These are phyloP conservation scores for Xenopus laevis DNA, from an alignment of 2,113 vertebrate genomes.

Conservation along the genomic window DNA sequence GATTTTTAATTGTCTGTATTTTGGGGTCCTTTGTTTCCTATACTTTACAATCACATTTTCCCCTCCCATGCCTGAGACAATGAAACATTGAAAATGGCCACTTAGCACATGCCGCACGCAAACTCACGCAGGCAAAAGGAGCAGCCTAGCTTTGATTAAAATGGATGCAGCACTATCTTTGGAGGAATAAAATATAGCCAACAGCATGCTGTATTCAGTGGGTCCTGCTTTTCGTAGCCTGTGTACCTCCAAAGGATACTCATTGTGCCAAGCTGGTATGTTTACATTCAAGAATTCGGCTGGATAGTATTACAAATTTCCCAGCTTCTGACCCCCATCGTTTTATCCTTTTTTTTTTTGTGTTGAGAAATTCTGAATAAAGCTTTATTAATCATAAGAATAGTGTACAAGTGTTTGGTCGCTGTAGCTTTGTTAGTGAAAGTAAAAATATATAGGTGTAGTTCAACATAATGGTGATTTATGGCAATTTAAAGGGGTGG, in stretches of 20 bases:
- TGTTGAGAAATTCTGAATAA: conserved; percentile 31
- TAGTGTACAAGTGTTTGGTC: no score
- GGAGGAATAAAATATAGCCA: neutral
- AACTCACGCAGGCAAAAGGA: no score
- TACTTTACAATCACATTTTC: conserved; percentile 5
- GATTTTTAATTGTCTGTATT: conserved; percentile 30
- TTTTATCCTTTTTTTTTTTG: conserved; percentile 2
- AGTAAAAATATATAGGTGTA: no score
- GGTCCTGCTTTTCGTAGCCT: neutral
- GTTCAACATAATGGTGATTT: no score
- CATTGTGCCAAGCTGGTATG: neutral
- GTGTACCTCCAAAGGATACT: neutral
- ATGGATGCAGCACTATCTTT: neutral
- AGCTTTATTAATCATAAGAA: conserved; percentile 10
- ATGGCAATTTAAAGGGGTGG: no score
- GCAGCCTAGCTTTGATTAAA: neutral
- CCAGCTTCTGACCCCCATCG: neutral
- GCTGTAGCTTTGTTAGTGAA: no score
- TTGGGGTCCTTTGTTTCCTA: neutral
- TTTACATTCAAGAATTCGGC: neutral
- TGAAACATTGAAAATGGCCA: no score
- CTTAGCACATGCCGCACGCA: no score
- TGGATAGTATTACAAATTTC: neutral
- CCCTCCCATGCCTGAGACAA: neutral
- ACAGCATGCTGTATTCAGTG: neutral